phyloP scores from a whole-genome alignment of 1,140 invertebrate species.

The Drosophila persimilis region DNA sequence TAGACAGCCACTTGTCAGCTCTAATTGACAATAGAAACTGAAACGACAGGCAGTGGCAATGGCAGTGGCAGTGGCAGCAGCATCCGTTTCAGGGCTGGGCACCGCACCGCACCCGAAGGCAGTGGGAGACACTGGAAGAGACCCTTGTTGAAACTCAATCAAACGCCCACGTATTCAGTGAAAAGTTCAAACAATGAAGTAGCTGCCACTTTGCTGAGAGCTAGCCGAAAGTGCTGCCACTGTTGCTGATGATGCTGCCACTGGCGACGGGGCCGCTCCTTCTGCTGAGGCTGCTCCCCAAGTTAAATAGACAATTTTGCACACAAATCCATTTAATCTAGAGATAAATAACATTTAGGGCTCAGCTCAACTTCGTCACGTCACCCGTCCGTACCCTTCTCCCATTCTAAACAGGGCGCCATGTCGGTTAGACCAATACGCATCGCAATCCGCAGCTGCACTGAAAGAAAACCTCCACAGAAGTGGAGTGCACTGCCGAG shows the following conservation, averaged over 20 bases:
- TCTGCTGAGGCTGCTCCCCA: slow-evolving; percentile 11
- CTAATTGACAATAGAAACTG: slow-evolving; percentile 55
- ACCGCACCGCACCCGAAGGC: slow-evolving; percentile 1
- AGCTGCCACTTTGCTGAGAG: slow-evolving; percentile 33
- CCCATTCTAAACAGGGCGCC: too few species aligned
- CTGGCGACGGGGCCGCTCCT: slow-evolving; percentile 4
- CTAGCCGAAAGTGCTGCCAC: slow-evolving; percentile 23
- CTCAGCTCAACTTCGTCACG: slow-evolving; percentile 24
- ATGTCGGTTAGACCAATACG: slow-evolving; percentile 13
- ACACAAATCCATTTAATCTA: slow-evolving; percentile 81
- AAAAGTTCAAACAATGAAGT: slow-evolving; percentile 80
- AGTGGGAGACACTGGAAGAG: slow-evolving; percentile 7
- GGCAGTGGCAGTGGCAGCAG: neutral
- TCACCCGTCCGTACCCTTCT: neutral
- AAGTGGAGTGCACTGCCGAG: too few species aligned
- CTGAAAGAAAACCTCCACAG: too few species aligned
- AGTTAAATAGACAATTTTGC: slow-evolving; percentile 80
- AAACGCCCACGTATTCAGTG: slow-evolving; percentile 63
- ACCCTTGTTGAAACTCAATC: slow-evolving; percentile 65
- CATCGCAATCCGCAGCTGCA: too few species aligned
- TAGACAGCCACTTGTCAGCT: slow-evolving; percentile 53
- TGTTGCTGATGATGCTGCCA: slow-evolving; percentile 33
- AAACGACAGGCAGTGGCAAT: slow-evolving; percentile 7
- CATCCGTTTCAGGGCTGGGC: slow-evolving; percentile 7
- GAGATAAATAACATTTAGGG: slow-evolving; percentile 77